phyloP scores from a whole-genome alignment of 2,797 vertebrate species.

The Microhierax caerulescens region DNA sequence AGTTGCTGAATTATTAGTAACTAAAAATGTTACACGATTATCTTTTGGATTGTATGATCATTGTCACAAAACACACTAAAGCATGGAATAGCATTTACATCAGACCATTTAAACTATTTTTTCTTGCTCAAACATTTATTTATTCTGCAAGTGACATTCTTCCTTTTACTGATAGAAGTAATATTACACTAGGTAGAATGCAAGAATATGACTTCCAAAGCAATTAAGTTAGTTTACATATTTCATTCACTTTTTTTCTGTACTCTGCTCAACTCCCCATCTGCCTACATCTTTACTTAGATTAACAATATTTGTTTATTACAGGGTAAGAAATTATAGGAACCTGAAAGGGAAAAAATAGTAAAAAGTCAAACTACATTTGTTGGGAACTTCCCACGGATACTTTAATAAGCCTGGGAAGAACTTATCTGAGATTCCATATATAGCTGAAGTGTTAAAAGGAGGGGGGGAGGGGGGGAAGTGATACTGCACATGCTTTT shows the following conservation, averaged over 20 bases:
- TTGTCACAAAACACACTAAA: background rate
- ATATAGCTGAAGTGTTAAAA: slow-evolving; percentile 33
- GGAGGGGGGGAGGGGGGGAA: background rate
- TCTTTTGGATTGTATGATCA: background rate
- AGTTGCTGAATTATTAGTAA: background rate
- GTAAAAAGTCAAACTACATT: background rate
- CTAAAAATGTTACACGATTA: background rate
- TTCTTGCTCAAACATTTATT: background rate
- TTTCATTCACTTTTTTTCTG: background rate
- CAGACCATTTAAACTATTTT: background rate
- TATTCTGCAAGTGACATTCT: background rate
- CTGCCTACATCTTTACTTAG: background rate
- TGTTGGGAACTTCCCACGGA: slow-evolving; percentile 19
- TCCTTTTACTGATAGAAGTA: background rate
- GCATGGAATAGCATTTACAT: background rate
- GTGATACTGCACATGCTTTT: background rate
- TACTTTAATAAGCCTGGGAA: slow-evolving; percentile 8
- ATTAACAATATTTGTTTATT: background rate
- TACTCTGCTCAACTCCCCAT: background rate
- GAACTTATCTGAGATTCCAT: background rate
- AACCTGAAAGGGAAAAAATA: background rate
- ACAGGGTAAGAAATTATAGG: background rate
- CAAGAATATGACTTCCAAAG: background rate
- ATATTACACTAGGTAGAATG: background rate
- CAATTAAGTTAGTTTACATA: background rate